Base-by-base conservation (phyloP, 2,113 vertebrate genomes). In the Stomatorhinus ivindoensis region DNA sequence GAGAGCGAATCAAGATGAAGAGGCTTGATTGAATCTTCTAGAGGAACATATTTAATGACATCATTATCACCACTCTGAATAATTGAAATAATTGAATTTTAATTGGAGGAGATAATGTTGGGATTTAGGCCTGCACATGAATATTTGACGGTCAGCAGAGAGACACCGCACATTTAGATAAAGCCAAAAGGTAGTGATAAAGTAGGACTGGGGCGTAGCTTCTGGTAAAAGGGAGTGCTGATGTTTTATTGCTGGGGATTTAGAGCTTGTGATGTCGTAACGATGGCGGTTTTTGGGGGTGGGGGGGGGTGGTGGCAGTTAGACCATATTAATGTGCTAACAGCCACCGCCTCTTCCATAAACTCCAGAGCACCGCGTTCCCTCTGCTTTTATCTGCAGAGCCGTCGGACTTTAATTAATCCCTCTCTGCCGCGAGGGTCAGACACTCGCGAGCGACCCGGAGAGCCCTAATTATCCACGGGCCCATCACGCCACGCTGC, bases 71-170 rank as follows among this genome's bases (percentile, higher is more conserved):
- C 50, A n/a, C 50, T 87, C 50, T 87, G 47, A 50, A 87, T 87
- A 53, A 35, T 87, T 87, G 85, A 35, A 27, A 53, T 87, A 55
- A 87, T 87, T 87, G 24, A 87, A 87, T 87, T 55, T 87, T 53
- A 53, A 53, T 87, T 87, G 48, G 27, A n/a, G n/a, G 48, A 24
- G 10, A 31, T 86, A n/a, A 17, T 2, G 24, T 35, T 86, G 11
- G 21, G 21, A 47, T 35, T 87, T 42, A 27, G 31, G 44, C 39
- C 44, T 4, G 24, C 44, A 13, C 39, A 51, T 39, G 85, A 19
- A 55, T 19, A 53, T 24, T 39, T 84, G 82, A 84, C 19, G 44
- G 82, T n/a, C 82, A 84, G 82, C 44, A 47, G 82, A 21, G 19
- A 84, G 82, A 84, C 19, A 47, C 4, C 0, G 24, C 82, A 47